Base-by-base conservation (phyloP, 2,113 vertebrate species). In the Argyrosomus japonicus region DNA sequence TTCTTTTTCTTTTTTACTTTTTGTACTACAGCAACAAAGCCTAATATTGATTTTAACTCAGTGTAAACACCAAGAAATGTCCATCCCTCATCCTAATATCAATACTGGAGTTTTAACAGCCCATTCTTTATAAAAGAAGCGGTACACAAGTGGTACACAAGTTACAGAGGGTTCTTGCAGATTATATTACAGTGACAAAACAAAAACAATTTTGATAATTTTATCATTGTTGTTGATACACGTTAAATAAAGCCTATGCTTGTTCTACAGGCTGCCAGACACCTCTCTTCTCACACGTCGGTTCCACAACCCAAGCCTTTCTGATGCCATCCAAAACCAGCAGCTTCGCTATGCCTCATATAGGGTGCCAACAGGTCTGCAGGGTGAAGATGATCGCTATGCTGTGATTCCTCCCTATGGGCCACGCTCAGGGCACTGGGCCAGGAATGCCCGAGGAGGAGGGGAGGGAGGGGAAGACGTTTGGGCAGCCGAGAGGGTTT, bases 371-470 rank as follows among this genome's bases (percentile, higher is more conserved):
- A 88, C 64, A 21, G 91, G 73, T 17, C 87, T 94, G 76, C 84
- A 94, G 56, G 93, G 94, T 17, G 84, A 91, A 73, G 91, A 94
- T 51, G 95, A 96, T 21, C 94, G 95, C 48, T 99, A 97, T 56
- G 97, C 97, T 0, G 93, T 97, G 19, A 96, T 98, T 65, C 94
- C 95, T 82, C 97, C 98, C 15, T 97, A 95, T 29, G 93, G 96
- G 17, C 97, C 97, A 23, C 87, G 72, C 25, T 94, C 94, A 62
- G 95, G 96, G 70, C 96, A 96, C 85, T 96, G 94, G 95, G 94
- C 94, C 68, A 90, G 69, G 77, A 93, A 94, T 64, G 84, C 87
- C 40, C 88, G 67, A 65, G 93, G 86, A 18, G 94, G 84, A 27
- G 94, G 91, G 25, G 93, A 79, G 36, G 92, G 93, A 61, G 94